Evolutionary conservation across 2,888 invertebrate genomes (phyloP).

Genomic region (Smittia sp.): DNA sequence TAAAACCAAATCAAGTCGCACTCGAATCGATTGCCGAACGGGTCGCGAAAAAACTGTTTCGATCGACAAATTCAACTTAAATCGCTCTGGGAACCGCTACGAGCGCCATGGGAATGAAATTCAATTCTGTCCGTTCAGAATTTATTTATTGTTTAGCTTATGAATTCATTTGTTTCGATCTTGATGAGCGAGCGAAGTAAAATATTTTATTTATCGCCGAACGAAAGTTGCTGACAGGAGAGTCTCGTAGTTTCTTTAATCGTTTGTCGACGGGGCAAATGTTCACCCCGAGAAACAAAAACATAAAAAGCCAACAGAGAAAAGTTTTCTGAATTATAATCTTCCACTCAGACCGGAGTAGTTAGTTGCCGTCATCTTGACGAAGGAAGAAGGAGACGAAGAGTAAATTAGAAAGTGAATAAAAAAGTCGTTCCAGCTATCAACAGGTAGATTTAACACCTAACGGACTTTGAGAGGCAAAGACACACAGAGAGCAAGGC

Average conservation of each 20-base stretch:
- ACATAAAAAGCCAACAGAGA: background rate
- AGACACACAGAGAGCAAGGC: background rate
- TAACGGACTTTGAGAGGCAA: background rate
- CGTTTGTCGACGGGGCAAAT: too few species aligned
- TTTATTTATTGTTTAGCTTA: background rate
- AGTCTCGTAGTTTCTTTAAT: too few species aligned
- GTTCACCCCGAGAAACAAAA: too few species aligned
- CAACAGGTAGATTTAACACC: conserved; percentile 40
- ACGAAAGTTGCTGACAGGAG: background rate
- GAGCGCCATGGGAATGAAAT: background rate
- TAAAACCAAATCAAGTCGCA: background rate
- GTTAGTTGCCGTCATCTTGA: conserved; percentile 14
- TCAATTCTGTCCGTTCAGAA: background rate
- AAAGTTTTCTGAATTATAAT: conserved; percentile 16
- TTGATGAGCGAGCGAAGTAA: background rate
- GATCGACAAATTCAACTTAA: conserved; percentile 11
- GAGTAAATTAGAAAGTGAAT: conserved; percentile 39
- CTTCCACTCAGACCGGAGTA: background rate
- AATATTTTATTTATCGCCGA: background rate
- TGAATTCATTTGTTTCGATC: background rate
- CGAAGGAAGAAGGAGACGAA: conserved; percentile 13
- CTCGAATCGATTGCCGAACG: background rate
- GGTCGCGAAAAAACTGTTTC: background rate
- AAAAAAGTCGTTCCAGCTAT: conserved; percentile 37
- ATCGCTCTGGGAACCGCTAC: background rate